Evolutionary conservation across 2,888 invertebrate species (phyloP), one percentile per base, ranked within the genome.

Genomic region (Eilema griseolum): DNA sequence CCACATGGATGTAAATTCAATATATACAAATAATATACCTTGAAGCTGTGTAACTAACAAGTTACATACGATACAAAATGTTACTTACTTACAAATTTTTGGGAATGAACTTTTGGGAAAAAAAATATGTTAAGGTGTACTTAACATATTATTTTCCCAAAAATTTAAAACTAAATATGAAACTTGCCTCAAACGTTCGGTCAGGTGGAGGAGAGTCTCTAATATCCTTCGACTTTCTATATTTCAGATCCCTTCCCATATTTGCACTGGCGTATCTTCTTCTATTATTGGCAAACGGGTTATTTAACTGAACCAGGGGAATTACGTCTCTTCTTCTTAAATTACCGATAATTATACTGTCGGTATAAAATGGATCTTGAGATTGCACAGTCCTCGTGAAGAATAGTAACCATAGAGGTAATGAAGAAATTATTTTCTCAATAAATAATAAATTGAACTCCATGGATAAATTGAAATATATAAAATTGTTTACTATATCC

Each of bases 151-250:
- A n/a, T n/a, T n/a, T n/a, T n/a, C n/a, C n/a, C n/a, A n/a, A n/a
- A n/a, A n/a, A n/a, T n/a, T n/a, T n/a, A n/a, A 37, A 37, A 37
- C 3, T 52, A 10, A 4, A 52, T 14, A 14, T 66, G 1, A 57
- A 66, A 31, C 66, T 57, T 67, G 59, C 66, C 66, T 70, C 82
- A 52, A 83, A 80, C 46, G 78, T 74, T 23, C 77, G 72, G 59
- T 82, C 78, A 33, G 33, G 52, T 10, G 31, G 52, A 10, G n/a
- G 11, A 33, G 23, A 20, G 14, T 61, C 61, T 8, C 83, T 66
- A 24, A 83, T 81, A 24, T 80, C 81, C 67, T 63, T 79, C 23
- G 83, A 80, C 28, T 69, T 79, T 46, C 83, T 76, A 37, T 83
- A 83, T 26, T 75, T 81, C n/a, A 83, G 56, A 24, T 77, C 70